Conservation (phyloP, 2,113 vertebrate genomes). For the Phasianus colchicus region DNA sequence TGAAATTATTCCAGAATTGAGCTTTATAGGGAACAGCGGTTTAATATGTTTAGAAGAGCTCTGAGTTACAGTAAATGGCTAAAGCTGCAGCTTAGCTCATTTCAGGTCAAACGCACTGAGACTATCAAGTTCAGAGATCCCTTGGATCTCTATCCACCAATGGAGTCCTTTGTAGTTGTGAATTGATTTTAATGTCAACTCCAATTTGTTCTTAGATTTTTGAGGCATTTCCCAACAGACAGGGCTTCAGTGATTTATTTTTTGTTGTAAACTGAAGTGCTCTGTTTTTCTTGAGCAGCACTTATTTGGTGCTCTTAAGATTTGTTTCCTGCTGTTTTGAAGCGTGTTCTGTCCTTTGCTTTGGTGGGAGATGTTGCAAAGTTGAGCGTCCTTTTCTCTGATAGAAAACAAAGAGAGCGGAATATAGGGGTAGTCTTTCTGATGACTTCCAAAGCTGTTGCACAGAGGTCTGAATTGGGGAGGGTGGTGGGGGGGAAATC, state of each 20-base stretch:
- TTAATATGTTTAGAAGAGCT: neutral
- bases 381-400: neutral
- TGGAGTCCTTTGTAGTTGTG: neutral
- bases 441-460: neutral
- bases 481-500: too few relatives aligned
- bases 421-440: neutral
- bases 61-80: neutral
- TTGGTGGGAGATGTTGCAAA: neutral
- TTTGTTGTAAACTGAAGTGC: conserved; percentile 4
- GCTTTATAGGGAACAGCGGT: neutral
- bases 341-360: neutral
- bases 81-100: neutral
- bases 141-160: neutral
- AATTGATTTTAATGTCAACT: conserved; percentile 54
- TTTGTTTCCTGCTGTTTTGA: conserved; percentile 9
- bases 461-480: neutral
- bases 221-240: conserved; percentile 38
- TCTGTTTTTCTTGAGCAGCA: neutral
- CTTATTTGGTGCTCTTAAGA: neutral
- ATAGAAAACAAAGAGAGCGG: neutral
- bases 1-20: neutral
- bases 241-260: conserved; percentile 6
- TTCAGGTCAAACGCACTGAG: neutral
- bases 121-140: neutral
- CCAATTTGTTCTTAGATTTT: conserved; percentile 39